Base-by-base conservation (phyloP, 1,140 invertebrate species). In the Drosophila santomea region DNA sequence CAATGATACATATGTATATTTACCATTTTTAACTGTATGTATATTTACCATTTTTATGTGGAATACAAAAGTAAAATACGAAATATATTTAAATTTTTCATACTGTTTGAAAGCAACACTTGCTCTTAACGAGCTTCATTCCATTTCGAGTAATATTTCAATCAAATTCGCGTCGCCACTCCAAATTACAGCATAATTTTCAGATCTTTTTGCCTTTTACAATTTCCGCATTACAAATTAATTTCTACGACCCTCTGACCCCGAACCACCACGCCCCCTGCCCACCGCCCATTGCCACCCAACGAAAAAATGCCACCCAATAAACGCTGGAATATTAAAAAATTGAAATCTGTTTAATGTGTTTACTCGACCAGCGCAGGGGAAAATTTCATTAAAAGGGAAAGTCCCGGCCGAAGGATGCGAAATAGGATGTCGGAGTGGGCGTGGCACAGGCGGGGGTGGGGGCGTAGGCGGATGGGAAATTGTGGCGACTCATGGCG, bases 401-500 rank as follows among this genome's bases (percentile, higher is more conserved):
- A 71, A 78, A 74, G 55, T 57, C 38, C 45, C 51, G 54, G 28
- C 20, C 47, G 67, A 23, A 44, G 54, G 64, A 69, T 60, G 79
- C 35, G 45, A 25, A 74, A 51, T 61, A 47, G 55, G 62, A 68
- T 28, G 62, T 45, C 15, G 54, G 51, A 17, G 48, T 28, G 23
- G n/a, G 39, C 10, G 17, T 2, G 8, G 8, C 11, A 8, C 1
- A 1, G 38, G 4, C 0, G 10, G 1, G 17, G 25, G 25, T 6
- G 20, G 11, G 45, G 28, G 32, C 38, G 4, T 7, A 6, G 15
- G 8, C 23, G 12, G 51, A 14, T 44, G 41, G 43, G 32, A 83
- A 86, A 80, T 83, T 77, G 84, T 83, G 84, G 83, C 83, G 80
- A 86, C 75, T 86, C 83, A 86, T 86, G 83, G 84, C 83, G 76